Evolutionary conservation across 2,888 invertebrate species (phyloP).

Genomic region (Dynastes hyllus): DNA sequence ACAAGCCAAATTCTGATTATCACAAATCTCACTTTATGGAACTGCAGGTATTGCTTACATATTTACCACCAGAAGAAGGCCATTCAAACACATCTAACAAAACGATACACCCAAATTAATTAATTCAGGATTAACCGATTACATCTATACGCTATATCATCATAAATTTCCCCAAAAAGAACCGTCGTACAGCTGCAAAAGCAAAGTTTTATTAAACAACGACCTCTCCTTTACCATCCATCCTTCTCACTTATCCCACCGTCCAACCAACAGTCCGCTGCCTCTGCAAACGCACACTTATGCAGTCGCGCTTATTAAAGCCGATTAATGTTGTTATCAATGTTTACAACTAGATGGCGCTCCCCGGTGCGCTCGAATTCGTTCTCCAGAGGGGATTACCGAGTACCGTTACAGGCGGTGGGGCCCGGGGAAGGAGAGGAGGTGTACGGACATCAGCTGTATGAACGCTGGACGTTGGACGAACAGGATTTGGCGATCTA

Average conservation of each 20-base stretch:
- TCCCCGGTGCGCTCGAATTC: slow-evolving; percentile 1
- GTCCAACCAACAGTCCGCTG: not conserved
- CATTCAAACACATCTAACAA: no score
- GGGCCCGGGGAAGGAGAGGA: no score
- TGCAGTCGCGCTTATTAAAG: slow-evolving; percentile 25
- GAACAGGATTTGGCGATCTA: slow-evolving; percentile 61
- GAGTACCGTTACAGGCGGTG: not conserved
- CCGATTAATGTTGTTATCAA: slow-evolving; percentile 59
- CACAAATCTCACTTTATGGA: no score
- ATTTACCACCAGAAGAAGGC: no score
- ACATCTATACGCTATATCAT: no score
- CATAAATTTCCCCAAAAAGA: no score
- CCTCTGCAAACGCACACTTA: not conserved
- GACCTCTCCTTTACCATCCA: not conserved
- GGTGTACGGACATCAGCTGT: slow-evolving; percentile 3
- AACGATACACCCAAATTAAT: no score
- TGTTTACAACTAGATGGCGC: slow-evolving; percentile 58
- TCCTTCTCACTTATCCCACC: not conserved
- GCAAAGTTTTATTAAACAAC: slow-evolving; percentile 11
- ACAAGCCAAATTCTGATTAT: no score
- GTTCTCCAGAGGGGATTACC: slow-evolving; percentile 53
- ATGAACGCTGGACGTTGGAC: slow-evolving; percentile 55
- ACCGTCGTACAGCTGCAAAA: not conserved
- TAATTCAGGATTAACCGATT: no score
- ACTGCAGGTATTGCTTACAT: no score